Evolutionary conservation across 1,140 invertebrate genomes (phyloP), one percentile per base, ranked within the genome.

Genomic region (Hydropsyche tenuis): DNA sequence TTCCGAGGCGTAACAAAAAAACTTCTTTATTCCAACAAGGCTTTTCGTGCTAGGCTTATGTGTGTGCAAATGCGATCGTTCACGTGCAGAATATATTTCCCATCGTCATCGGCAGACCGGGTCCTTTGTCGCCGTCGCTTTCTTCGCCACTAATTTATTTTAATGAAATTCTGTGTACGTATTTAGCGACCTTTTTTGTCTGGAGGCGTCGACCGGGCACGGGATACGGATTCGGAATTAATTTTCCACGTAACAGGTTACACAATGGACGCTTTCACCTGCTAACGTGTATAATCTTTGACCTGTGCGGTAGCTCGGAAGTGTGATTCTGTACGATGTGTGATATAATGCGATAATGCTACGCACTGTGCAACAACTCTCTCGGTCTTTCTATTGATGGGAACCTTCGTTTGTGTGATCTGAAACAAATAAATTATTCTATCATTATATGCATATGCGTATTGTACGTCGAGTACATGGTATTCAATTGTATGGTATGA

Each of bases 31-130:
- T 37, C 30, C 30, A 37, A 37, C 30, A 37, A n/a, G 30, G 30
- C 30, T 37, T 37, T 37, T 37, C 30, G 3, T 9, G 30, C 30
- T 60, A 9, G 22, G 56, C 20, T 14, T 18, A 56, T 20, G 56
- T 60, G 23, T 60, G 23, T 60, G 56, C 20, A 23, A 60, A 60
- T 60, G 20, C 18, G 22, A 25, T 66, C 20, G 27, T 45, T 66
- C 63, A 66, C 63, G 63, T 46, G 37, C 63, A 22, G 63, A 66
- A 66, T 66, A 66, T 66, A 30, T 23, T 43, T 66, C 30, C n/a
- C 63, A 66, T 66, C 16, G 43, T 23, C 56, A 22, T 27, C 56
- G 56, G 22, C 20, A 62, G 30, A 37, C 30, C 30, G 30, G 9
- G 9, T 37, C 30, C 30, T 37, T 37, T 37, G 30, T 37, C 30